phyloP scores from a whole-genome alignment of 2,113 vertebrate species.

The Baryphthengus martii region DNA sequence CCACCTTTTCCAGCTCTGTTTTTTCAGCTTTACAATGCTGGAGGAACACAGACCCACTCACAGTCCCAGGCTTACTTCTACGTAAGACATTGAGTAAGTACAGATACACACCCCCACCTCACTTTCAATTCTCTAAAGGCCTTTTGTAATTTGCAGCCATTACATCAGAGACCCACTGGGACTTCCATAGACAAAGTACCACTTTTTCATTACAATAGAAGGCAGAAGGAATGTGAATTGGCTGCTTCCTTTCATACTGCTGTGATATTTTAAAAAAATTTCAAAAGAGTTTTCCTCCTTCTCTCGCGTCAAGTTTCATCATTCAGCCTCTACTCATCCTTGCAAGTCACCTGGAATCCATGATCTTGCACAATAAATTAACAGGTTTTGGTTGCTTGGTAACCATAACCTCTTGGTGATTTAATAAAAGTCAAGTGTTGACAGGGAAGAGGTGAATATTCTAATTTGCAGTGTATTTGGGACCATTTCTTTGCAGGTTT shows the following conservation, averaged over 20 bases:
- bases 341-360: constrained; percentile 33
- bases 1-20: not conserved
- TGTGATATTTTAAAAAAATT: not conserved
- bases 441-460: constrained; percentile 1
- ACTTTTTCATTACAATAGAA: not conserved
- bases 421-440: constrained; percentile 38
- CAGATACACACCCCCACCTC: not conserved
- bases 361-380: constrained; percentile 7
- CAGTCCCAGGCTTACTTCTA: not conserved
- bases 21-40: not conserved
- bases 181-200: not conserved
- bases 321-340: not conserved
- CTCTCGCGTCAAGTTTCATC: not conserved
- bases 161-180: not conserved
- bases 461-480: not conserved
- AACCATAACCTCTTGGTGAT: constrained; percentile 53
- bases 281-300: not conserved
- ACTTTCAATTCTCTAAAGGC: not conserved
- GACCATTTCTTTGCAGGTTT: not conserved
- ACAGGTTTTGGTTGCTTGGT: constrained; percentile 58
- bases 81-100: not conserved
- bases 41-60: not conserved
- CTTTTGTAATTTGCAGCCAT: not conserved
- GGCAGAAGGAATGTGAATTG: not conserved
- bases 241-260: not conserved